Percentiles rank a stretch among this genome's conserved stretches.
Evolutionary conservation across 2,113 vertebrate species (phyloP).

Genomic region (Chelonoidis abingdonii): DNA sequence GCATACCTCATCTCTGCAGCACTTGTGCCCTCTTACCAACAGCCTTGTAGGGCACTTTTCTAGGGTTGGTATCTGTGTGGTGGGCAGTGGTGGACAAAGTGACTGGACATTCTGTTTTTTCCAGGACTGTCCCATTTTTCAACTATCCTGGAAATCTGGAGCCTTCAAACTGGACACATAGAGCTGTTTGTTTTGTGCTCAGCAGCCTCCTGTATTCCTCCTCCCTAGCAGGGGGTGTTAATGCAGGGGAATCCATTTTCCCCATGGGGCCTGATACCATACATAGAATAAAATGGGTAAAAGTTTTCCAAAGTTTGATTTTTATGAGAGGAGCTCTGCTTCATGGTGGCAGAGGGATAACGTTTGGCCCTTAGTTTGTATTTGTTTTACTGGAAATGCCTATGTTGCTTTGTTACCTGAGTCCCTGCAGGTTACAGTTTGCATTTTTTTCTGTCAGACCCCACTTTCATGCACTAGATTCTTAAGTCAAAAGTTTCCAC

Average conservation of each 20-base stretch:
- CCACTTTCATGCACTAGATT: not conserved
- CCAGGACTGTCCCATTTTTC: not conserved
- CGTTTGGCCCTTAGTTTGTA: not conserved
- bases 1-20: not conserved
- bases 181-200: not conserved
- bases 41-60: not conserved
- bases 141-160: not conserved
- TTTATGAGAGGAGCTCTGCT: too few relatives aligned
- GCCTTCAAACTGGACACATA: not conserved
- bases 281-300: too few relatives aligned
- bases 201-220: not conserved
- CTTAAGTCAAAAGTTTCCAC: not conserved
- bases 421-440: not conserved
- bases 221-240: too few relatives aligned
- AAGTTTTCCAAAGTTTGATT: too few relatives aligned
- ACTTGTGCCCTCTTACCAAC: not conserved
- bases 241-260: too few relatives aligned
- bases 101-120: not conserved
- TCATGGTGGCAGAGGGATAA: too few relatives aligned
- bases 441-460: not conserved
- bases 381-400: not conserved
- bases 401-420: too few relatives aligned
- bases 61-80: not conserved
- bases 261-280: too few relatives aligned
- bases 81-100: not conserved